Percentiles rank a stretch among this genome's conserved stretches.
These are phyloP conservation scores for Oreotragus oreotragus DNA, from an alignment of 2,113 vertebrate species.

Conservation along the genomic window DNA sequence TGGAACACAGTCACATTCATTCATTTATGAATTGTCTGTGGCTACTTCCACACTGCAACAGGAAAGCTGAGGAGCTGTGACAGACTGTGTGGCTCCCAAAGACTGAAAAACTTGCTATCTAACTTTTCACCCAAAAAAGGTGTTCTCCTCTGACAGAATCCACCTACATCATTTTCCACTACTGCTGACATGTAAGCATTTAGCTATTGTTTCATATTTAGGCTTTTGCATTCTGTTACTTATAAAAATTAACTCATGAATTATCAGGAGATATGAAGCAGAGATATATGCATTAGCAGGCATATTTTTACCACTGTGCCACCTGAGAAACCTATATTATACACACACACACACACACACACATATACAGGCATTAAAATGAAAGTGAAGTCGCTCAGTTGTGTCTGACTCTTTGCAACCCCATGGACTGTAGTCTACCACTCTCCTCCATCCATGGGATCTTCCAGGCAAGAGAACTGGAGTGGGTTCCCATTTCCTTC, in stretches of 20 bases:
- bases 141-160: background rate
- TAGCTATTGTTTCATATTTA: background rate
- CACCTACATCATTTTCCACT: background rate
- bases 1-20: background rate
- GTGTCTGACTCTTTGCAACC: background rate
- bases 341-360: background rate
- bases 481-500: background rate
- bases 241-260: background rate
- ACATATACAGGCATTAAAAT: background rate
- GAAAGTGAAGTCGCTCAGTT: background rate
- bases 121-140: background rate
- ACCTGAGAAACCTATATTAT: background rate
- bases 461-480: background rate
- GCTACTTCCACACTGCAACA: background rate
- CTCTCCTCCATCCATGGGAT: no score
- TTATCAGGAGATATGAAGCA: background rate
- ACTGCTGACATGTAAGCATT: background rate
- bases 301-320: background rate
- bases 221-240: background rate
- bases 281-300: background rate
- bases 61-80: background rate
- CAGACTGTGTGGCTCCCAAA: background rate
- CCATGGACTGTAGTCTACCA: background rate
- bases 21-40: background rate
- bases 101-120: background rate